Evolutionary conservation across 2,888 invertebrate genomes (phyloP), one percentile per base, ranked within the genome.

Genomic region (Nasonia oneida): DNA sequence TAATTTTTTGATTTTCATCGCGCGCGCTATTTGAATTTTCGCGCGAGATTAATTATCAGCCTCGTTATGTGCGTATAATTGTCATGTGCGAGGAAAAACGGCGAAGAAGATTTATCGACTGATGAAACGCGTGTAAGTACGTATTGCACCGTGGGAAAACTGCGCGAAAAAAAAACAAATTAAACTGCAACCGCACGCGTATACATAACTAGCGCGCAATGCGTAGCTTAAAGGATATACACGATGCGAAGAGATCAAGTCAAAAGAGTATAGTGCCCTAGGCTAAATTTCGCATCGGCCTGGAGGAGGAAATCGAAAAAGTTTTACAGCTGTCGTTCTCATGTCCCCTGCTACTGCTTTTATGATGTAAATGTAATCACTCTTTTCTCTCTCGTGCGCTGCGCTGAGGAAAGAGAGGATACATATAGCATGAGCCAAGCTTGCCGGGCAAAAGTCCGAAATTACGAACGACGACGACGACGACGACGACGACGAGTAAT

Each of bases 301-400:
- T 37, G 37, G 15, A 23, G 33, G 29, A 70, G 70, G 73, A 84
- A 81, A 84, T 80, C 76, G 84, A 84, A 84, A 84, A 84, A 81
- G 81, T 84, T 84, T 84, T 76, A 61, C 47, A 33, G 42, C 71
- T n/a, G 14, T 71, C 5, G 61, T 23, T 67, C n/a, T 61, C 83
- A 5, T n/a, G 39, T 53, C 57, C 37, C 23, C 5, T 14, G 61
- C 18, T n/a, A 29, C 57, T 12, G 50, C 76, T 85, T 81, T 82
- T 82, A 82, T 73, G 70, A 75, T 85, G 81, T 82, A 85, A 85
- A 85, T 85, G 81, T 81, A 81, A 75, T 76, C 57, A 42, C 53
- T 18, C 15, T 47, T 23, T 75, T n/a, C 57, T 81, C 61, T n/a
- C 73, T 81, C 61, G 23, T 50, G 61, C 50, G 23, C 42, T 6